Base-by-base conservation (phyloP, 2,797 vertebrate species). In the Pantherophis vulpinus region DNA sequence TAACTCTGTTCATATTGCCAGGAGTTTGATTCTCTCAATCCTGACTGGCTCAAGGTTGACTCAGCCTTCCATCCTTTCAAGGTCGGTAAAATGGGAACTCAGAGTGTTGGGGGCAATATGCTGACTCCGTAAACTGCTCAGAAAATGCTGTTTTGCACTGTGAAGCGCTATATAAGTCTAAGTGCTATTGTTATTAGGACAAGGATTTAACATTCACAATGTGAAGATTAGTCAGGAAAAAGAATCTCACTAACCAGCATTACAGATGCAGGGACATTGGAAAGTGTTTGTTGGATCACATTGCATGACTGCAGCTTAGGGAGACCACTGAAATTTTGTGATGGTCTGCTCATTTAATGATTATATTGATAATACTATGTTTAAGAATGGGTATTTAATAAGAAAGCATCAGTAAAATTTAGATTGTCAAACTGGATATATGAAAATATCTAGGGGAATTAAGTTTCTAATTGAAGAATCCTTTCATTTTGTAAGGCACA, bases 271-370 rank as follows among this genome's bases (percentile, higher is more conserved):
- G 12, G 47, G 13, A 23, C 51, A 9, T 4, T 86, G 14, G 29
- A 32, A 42, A 56, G 23, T 55, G 55, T 37, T 9, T 55, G 83
- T 23, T 32, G 29, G 59, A 51, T 7, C 59, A 91, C 3, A 13
- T 2, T 56, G 25, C 13, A 59, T 79, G 6, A 27, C 12, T 47
- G 63, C 27, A 86, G 4, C 5, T 1, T 54, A 70, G 37, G 37
- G 51, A 70, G 29, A 54, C 2, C 0, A 0, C 91, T 14, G 8
- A 88, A 29, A 74, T 92, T 16, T 61, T 89, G 11, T 11, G 0
- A 13, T 93, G 93, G 12, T 4, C 87, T 92, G 93, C 87, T 37
- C 3, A 88, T 92, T 94, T 94, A 95, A 58, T 20, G 32, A 5
- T 61, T 61, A 32, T 20, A 51, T 87, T 23, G 32, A 92, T 14